Percentiles rank a stretch among this genome's conserved stretches.
Evolutionary conservation across 1,140 invertebrate genomes (phyloP).

Genomic region (Hycleus cichorii): DNA sequence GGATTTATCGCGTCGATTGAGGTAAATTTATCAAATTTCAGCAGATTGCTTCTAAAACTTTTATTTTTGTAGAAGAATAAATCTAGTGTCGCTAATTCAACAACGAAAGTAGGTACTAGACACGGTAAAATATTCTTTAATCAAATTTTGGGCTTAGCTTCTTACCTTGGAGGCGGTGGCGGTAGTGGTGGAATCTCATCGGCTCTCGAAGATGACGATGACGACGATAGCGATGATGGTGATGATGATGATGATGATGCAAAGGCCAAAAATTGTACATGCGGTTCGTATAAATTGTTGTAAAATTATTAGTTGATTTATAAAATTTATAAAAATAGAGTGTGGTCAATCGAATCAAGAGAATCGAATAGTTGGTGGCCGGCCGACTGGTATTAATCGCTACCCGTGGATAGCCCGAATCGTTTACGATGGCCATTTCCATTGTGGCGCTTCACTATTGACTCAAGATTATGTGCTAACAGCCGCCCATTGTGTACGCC

Average conservation of each 20-base stretch:
- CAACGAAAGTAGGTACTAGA: conserved; percentile 16
- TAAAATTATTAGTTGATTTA: neutral
- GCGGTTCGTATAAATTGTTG: conserved; percentile 47
- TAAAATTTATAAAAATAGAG: conserved; percentile 42
- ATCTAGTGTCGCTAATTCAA: neutral
- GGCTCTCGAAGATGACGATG: conserved; percentile 35
- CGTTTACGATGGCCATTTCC: conserved; percentile 79
- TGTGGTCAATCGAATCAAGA: conserved; percentile 66
- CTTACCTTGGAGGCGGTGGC: conserved; percentile 35
- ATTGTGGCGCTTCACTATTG: conserved; percentile 80
- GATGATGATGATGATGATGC: conserved; percentile 42
- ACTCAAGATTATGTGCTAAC: conserved; percentile 63
- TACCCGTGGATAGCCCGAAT: conserved; percentile 83
- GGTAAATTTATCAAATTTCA: neutral
- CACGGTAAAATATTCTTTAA: conserved; percentile 55
- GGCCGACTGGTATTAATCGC: conserved; percentile 67
- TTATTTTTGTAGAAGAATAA: conserved; percentile 3
- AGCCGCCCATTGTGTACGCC: conserved; percentile 59
- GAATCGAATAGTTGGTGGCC: conserved; percentile 64
- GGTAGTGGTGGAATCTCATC: neutral
- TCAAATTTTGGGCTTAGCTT: conserved; percentile 51
- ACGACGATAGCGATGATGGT: conserved; percentile 47
- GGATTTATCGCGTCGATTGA: neutral
- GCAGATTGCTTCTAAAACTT: too few relatives aligned
- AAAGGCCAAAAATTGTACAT: conserved; percentile 52